A percentile compares a stretch with the other conserved stretches of the same genome.
These are phyloP conservation scores for Hirudinaria manillensis DNA, from an alignment of 2,888 invertebrate species.

Conservation along the genomic window DNA sequence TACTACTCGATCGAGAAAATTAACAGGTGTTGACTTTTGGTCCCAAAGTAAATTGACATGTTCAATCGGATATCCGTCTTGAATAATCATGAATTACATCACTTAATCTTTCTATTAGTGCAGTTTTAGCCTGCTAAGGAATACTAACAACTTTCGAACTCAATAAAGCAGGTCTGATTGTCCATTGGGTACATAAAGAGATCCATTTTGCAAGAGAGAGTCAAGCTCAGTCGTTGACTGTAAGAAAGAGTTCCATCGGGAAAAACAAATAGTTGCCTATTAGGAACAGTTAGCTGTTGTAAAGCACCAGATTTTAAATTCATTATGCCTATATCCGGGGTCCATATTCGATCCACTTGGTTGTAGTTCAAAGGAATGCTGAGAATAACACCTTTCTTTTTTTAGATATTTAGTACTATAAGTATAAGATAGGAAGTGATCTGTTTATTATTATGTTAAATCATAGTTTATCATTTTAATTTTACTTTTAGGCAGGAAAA, in stretches of 20 bases:
- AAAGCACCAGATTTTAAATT: conserved; percentile 88
- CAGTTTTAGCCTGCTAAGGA: too few species aligned
- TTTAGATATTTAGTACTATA: too few species aligned
- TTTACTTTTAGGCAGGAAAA: too few species aligned
- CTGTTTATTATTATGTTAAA: too few species aligned
- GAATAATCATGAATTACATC: too few species aligned
- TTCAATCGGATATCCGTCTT: too few species aligned
- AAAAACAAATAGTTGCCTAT: conserved; percentile 71
- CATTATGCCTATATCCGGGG: conserved; percentile 87
- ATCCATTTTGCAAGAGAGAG: conserved; percentile 77
- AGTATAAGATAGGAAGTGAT: too few species aligned
- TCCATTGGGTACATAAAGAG: conserved; percentile 69
- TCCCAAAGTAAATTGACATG: too few species aligned
- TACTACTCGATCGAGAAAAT: too few species aligned
- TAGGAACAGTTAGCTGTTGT: conserved; percentile 88
- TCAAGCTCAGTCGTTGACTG: conserved; percentile 61
- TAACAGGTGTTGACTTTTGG: too few species aligned
- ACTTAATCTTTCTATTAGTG: too few species aligned
- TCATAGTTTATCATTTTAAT: too few species aligned
- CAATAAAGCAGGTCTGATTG: conserved; percentile 68
- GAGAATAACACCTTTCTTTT: background rate
- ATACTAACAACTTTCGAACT: conserved; percentile 71
- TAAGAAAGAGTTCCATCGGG: conserved; percentile 84
- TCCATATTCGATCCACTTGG: conserved; percentile 64
- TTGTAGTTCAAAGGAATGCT: conserved; percentile 39